Conservation (phyloP, 2,888 invertebrate genomes). For the Dromius quadrimaculatus region DNA sequence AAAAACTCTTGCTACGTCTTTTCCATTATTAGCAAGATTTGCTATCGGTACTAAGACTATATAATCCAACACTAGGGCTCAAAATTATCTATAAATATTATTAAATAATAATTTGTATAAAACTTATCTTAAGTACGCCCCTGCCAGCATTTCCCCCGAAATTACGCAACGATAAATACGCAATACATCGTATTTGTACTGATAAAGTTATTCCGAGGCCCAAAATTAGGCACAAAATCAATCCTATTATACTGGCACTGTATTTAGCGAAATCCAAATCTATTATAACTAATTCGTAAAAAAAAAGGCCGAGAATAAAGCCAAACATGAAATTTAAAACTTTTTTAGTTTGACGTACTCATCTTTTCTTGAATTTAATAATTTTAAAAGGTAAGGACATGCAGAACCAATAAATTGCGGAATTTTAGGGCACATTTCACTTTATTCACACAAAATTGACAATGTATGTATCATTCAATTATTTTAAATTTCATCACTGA, state of each 20-base stretch:
- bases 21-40: slow-evolving; percentile 80
- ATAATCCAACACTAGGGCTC: slow-evolving; percentile 78
- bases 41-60: slow-evolving; percentile 84
- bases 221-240: slow-evolving; percentile 62
- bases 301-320: slow-evolving; percentile 64
- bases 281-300: slow-evolving; percentile 68
- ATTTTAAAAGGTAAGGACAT: too few relatives aligned
- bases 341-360: neutral
- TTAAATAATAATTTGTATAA: too few relatives aligned
- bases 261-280: slow-evolving; percentile 68
- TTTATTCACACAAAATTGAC: too few relatives aligned
- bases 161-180: slow-evolving; percentile 76
- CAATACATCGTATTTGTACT: slow-evolving; percentile 79
- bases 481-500: too few relatives aligned
- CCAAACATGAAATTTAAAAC: slow-evolving; percentile 64
- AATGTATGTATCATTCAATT: too few relatives aligned
- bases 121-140: slow-evolving; percentile 74
- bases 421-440: too few relatives aligned
- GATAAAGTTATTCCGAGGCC: slow-evolving; percentile 74
- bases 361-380: neutral
- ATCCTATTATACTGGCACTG: slow-evolving; percentile 64
- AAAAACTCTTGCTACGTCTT: slow-evolving; percentile 83
- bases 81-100: too few relatives aligned
- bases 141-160: slow-evolving; percentile 83
- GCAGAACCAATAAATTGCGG: too few relatives aligned